These are phyloP conservation scores for Echinometra lucunter DNA, from an alignment of 53 echinoderm and acorn worm species.

Conservation along the genomic window DNA sequence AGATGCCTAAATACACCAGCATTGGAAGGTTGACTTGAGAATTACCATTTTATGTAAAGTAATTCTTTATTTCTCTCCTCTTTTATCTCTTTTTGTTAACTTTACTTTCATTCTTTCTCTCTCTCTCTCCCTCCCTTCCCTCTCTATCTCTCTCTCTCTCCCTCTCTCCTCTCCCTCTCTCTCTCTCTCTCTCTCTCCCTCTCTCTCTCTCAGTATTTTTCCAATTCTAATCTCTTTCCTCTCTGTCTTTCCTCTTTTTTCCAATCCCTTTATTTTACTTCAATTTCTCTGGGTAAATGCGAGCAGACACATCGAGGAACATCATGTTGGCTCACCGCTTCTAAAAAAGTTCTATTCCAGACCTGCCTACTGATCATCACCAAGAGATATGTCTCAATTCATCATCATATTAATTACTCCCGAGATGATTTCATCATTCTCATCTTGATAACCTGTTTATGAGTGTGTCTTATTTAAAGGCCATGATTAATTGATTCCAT, in stretches of 20 bases:
- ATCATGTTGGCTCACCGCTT: neutral
- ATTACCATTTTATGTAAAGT: too few relatives aligned
- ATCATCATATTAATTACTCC: conserved; percentile 15
- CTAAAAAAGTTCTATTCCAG: neutral
- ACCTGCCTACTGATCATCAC: neutral
- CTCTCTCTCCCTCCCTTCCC: neutral
- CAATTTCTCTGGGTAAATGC: neutral
- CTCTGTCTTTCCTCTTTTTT: neutral
- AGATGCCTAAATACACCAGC: too few relatives aligned
- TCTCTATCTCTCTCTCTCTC: neutral
- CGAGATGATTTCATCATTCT: neutral
- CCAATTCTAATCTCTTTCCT: too few relatives aligned
- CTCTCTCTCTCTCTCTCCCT: neutral
- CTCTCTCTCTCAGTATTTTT: too few relatives aligned
- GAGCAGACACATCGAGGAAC: neutral
- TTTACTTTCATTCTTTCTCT: neutral
- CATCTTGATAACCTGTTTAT: conserved; percentile 11
- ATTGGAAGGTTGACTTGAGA: too few relatives aligned
- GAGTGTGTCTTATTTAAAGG: neutral
- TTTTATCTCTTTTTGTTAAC: neutral
- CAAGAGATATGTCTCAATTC: neutral
- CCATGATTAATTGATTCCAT: conserved; percentile 1
- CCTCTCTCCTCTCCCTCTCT: neutral
- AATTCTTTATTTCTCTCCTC: neutral
- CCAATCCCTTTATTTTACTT: neutral